Conservation (phyloP, 1,140 invertebrate genomes). For the Leguminivora glycinivorella region DNA sequence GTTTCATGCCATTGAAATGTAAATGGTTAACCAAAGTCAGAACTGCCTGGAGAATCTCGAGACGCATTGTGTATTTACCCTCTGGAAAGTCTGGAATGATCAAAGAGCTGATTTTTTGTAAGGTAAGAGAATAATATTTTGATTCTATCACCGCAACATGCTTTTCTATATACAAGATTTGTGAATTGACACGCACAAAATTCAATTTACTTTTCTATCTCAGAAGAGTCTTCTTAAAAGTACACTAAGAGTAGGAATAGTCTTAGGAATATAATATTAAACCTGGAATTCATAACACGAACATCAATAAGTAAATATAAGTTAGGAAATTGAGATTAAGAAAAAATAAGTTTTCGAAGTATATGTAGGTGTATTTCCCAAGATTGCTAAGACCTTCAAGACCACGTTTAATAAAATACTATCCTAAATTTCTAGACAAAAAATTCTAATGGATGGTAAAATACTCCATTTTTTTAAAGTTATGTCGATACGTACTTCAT, state of each 20-base stretch:
- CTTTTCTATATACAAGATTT: not conserved
- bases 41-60: too few relatives aligned
- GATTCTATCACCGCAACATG: not conserved
- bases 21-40: too few relatives aligned
- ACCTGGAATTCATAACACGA: too few relatives aligned
- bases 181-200: not conserved
- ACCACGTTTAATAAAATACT: not conserved
- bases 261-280: not conserved
- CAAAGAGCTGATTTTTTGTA: too few relatives aligned
- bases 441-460: not conserved
- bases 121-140: not conserved
- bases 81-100: too few relatives aligned
- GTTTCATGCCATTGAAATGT: too few relatives aligned
- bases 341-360: not conserved
- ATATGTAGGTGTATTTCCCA: not conserved
- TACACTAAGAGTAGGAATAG: not conserved
- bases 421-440: not conserved
- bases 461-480: not conserved
- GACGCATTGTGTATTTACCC: too few relatives aligned
- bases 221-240: not conserved
- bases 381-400: not conserved
- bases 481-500: not conserved
- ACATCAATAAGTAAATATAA: too few relatives aligned
- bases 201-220: constrained; percentile 8
- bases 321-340: too few relatives aligned